Conservation (phyloP, 1,140 invertebrate species). For the Pseudoatta argentina region DNA sequence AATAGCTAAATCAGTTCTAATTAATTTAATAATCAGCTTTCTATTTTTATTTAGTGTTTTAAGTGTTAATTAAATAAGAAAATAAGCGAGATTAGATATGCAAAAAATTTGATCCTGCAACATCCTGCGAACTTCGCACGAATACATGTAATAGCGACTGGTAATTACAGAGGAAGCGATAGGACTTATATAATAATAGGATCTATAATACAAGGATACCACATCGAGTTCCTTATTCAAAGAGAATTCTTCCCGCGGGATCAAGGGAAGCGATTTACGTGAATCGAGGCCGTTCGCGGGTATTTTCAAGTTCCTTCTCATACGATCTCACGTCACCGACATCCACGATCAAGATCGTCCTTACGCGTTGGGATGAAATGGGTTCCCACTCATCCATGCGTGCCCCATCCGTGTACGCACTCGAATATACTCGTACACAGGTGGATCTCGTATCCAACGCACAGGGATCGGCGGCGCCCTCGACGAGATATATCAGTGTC, state of each 20-base stretch:
- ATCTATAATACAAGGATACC: slow-evolving; percentile 21
- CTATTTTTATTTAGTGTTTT: not conserved
- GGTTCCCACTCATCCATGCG: slow-evolving; percentile 75
- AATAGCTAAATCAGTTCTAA: not conserved
- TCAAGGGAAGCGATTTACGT: slow-evolving; percentile 27
- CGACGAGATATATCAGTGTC: slow-evolving; percentile 71
- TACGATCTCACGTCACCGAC: slow-evolving; percentile 65
- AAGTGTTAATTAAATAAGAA: slow-evolving; percentile 9
- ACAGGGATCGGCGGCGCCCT: not conserved
- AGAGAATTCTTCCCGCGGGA: slow-evolving; percentile 45
- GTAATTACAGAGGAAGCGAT: slow-evolving; percentile 50
- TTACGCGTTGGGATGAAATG: slow-evolving; percentile 55
- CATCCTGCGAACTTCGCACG: slow-evolving; percentile 16
- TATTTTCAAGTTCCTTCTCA: slow-evolving; percentile 56
- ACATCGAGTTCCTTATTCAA: not conserved
- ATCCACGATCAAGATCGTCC: slow-evolving; percentile 73
- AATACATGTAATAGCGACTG: slow-evolving; percentile 5
- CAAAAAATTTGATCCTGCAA: not conserved
- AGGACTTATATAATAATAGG: slow-evolving; percentile 28
- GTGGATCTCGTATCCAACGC: slow-evolving; percentile 66
- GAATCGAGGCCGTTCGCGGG: slow-evolving; percentile 17
- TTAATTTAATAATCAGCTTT: not conserved
- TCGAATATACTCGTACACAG: slow-evolving; percentile 55
- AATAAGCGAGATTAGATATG: slow-evolving; percentile 22
- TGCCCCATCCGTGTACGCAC: slow-evolving; percentile 48